Conservation (phyloP, 2,888 invertebrate genomes). For the Dryobotodes eremita region DNA sequence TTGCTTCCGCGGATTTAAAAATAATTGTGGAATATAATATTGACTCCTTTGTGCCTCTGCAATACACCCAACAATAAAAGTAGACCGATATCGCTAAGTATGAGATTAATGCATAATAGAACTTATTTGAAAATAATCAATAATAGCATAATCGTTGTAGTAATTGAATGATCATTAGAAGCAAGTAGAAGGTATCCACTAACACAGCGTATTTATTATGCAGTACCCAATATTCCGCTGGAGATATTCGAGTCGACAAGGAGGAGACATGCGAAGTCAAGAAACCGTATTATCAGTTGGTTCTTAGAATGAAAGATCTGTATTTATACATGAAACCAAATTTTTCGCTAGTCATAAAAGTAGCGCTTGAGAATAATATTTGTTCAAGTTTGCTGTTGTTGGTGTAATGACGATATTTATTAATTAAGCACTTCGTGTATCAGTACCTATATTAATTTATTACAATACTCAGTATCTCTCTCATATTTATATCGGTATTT, state of each 20-base stretch:
- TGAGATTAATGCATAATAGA: constrained; percentile 42
- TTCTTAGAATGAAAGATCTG: constrained; percentile 88
- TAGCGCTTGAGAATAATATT: constrained; percentile 83
- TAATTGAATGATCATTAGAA: constrained; percentile 66
- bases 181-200: constrained; percentile 79
- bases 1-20: constrained; percentile 48
- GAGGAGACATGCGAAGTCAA: constrained; percentile 90
- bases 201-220: constrained; percentile 90
- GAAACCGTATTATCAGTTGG: constrained; percentile 91
- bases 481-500: constrained; percentile 75
- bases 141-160: constrained; percentile 48
- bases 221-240: constrained; percentile 91
- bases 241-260: constrained; percentile 90
- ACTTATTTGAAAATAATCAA: constrained; percentile 41
- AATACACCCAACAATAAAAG: constrained; percentile 39
- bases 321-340: constrained; percentile 80
- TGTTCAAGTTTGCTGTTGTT: constrained; percentile 79
- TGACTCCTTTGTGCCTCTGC: constrained; percentile 47
- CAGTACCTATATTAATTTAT: constrained; percentile 73
- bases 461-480: constrained; percentile 76
- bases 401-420: constrained; percentile 73
- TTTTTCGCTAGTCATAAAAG: constrained; percentile 84
- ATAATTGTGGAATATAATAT: constrained; percentile 36
- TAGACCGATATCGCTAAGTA: constrained; percentile 50
- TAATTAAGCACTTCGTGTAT: constrained; percentile 73